Evolutionary conservation across 1,140 invertebrate genomes (phyloP).

Genomic region (Caenorhabditis inopinata): DNA sequence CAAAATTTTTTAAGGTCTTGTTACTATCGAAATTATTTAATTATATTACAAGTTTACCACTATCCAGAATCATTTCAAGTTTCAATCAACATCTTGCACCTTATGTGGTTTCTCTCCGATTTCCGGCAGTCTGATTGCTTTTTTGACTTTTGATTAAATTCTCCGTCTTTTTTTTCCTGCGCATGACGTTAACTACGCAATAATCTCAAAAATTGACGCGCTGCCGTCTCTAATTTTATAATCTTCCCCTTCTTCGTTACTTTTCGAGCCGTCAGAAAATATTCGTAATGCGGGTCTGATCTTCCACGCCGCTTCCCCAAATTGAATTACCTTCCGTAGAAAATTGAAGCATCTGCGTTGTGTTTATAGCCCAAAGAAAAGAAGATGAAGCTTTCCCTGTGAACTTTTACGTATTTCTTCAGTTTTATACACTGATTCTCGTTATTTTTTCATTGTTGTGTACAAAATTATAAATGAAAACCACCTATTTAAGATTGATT

Average conservation of each 20-base stretch:
- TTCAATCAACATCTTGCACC: too few species aligned
- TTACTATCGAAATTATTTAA: too few species aligned
- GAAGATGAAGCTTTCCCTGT: not conserved
- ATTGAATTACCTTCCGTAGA: not conserved
- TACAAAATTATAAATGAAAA: too few species aligned
- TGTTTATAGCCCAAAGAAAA: not conserved
- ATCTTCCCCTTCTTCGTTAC: not conserved
- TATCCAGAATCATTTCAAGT: constrained; percentile 28
- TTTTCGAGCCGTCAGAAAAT: not conserved
- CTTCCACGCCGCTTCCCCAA: not conserved
- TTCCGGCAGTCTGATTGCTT: not conserved
- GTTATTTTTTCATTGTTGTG: too few species aligned
- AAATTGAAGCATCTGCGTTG: not conserved
- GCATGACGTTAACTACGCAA: constrained; percentile 15
- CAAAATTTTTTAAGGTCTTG: too few species aligned
- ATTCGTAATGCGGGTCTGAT: constrained; percentile 17
- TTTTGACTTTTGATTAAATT: not conserved
- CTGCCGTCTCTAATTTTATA: constrained; percentile 9
- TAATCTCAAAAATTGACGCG: constrained; percentile 16
- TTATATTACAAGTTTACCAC: too few species aligned
- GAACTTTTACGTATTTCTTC: not conserved
- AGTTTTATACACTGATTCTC: too few species aligned
- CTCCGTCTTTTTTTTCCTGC: not conserved
- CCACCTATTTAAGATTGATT: too few species aligned
- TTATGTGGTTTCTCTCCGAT: not conserved